Base-by-base conservation (phyloP, 2,797 vertebrate species). In the Hirundo rustica region DNA sequence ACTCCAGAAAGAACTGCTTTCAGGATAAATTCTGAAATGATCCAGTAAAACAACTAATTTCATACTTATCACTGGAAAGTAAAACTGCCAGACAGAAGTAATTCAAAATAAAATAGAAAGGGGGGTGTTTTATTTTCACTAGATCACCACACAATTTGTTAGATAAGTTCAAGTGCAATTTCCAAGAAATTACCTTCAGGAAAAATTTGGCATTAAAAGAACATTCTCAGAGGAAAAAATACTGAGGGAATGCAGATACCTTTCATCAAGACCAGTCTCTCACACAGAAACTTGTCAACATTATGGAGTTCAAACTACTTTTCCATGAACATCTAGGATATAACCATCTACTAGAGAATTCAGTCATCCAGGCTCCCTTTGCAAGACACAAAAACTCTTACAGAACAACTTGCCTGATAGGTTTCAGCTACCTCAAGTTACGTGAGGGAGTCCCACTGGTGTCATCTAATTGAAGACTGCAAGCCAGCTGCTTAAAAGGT, bases 351-450 rank as follows among this genome's bases (percentile, higher is more conserved):
- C 20, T 60, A 13, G 54, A 88, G 72, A 34, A 74, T 30, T 21
- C 0, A 0, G 36, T 44, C 44, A 83, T 32, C 12, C 51, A 80
- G 44, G 29, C 27, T 77, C 16, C 27, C 54, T 88, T 68, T 68
- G n/a, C 60, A 83, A 65, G 16, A 88, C 45, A 50, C 25, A 68
- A 54, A 50, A 86, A 36, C 18, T 80, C 44, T 16, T 22, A 68
- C 1, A 78, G 66, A 90, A 45, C 45, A 89, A 84, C 85, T 76
- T 3, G 3, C 22, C 36, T 0, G 2, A 60, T 9, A 0, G 51
- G 83, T 81, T 96, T 93, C 66, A 81, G 76, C 34, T 64, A 81
- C 75, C 73, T 90, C 30, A 42, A 45, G 44, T 88, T 47, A 90
- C 55, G 84, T 15, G 58, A 86, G 54, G 62, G 5, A 82, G 65